A percentile compares a stretch with the other conserved stretches of the same genome.
Conservation (phyloP, 2,113 vertebrate genomes). For the Oceanites oceanicus region DNA sequence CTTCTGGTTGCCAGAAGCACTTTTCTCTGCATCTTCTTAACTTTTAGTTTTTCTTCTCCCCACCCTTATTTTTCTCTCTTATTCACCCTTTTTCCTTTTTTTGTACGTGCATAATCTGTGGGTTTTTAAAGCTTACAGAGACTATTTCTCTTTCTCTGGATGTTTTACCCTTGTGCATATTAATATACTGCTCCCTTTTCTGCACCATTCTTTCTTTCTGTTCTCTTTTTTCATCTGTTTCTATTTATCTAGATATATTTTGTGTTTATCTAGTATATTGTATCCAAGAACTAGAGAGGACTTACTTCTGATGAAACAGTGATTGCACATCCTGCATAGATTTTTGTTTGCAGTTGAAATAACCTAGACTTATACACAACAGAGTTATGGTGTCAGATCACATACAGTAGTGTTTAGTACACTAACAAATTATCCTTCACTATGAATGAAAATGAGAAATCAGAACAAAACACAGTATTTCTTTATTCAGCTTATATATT, state of each 20-base stretch:
- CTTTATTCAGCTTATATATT: neutral
- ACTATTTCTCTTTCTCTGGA: neutral
- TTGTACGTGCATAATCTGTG: neutral
- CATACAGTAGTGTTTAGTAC: neutral
- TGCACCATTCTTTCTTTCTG: neutral
- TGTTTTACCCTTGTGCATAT: neutral
- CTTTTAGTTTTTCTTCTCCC: neutral
- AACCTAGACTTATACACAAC: neutral
- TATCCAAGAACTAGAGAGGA: neutral
- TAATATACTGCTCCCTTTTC: neutral
- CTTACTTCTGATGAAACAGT: neutral
- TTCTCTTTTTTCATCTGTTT: neutral
- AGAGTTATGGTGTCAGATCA: neutral
- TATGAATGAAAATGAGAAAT: neutral
- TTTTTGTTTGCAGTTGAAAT: neutral
- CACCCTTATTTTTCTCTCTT: neutral
- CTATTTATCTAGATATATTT: neutral
- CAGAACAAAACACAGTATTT: neutral
- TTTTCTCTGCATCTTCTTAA: neutral
- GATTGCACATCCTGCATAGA: neutral
- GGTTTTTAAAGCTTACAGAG: neutral
- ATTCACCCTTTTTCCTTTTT: neutral
- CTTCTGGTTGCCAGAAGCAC: neutral
- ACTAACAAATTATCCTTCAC: neutral
- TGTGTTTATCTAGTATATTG: neutral